Evolutionary conservation across 2,113 vertebrate species (phyloP).

Genomic region (Tringa solitaria): DNA sequence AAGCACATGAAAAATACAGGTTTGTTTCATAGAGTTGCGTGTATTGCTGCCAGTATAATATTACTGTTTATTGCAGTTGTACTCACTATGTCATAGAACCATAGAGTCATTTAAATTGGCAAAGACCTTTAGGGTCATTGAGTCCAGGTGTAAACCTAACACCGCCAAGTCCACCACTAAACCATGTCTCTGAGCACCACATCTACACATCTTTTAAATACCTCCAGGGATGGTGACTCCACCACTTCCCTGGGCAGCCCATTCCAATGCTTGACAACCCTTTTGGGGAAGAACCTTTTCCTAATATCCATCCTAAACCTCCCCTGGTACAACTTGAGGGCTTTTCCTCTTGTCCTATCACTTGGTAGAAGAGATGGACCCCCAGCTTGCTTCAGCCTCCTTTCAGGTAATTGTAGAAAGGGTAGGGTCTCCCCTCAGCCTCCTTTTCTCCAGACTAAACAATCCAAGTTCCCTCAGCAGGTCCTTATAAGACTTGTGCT

Average conservation of each 20-base stretch:
- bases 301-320: not conserved
- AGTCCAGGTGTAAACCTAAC: rapidly evolving
- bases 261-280: not conserved
- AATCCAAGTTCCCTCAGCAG: rapidly evolving
- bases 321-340: not conserved
- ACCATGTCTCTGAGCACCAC: no score
- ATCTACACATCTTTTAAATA: not conserved
- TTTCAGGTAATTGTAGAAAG: not conserved
- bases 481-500: not conserved
- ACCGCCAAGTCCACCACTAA: not conserved
- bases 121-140: not conserved
- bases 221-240: not conserved
- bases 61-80: not conserved
- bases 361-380: rapidly evolving
- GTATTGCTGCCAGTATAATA: not conserved
- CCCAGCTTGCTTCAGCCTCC: rapidly evolving
- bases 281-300: not conserved
- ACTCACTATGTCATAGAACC: not conserved
- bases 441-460: not conserved
- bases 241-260: not conserved
- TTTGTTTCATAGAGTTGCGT: not conserved
- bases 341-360: rapidly evolving
- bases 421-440: not conserved
- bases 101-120: not conserved
- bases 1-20: rapidly evolving